Conservation (phyloP, 2,113 vertebrate species). For the Chionodraco myersi region DNA sequence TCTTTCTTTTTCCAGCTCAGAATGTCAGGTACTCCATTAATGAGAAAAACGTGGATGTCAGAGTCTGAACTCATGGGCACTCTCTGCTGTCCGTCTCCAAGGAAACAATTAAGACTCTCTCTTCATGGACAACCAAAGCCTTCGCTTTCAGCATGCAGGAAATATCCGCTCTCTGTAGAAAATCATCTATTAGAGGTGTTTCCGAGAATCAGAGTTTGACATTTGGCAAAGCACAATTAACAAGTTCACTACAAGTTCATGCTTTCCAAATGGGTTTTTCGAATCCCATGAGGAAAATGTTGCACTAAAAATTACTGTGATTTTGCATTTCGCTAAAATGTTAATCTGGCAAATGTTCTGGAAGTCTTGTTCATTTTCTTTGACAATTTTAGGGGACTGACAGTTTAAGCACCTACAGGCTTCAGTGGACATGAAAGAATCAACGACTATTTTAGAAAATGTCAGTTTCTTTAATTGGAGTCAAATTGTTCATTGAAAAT, state of each 20-base stretch:
- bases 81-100: conserved; percentile 61
- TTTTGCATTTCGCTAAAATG: neutral
- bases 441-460: neutral
- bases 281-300: neutral
- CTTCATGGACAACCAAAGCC: conserved; percentile 48
- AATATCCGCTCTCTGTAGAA: conserved; percentile 5
- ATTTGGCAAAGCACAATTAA: neutral
- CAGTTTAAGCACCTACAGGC: neutral
- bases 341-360: neutral
- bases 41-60: conserved; percentile 58
- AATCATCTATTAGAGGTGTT: conserved; percentile 19
- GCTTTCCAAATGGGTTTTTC: neutral
- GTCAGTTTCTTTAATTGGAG: neutral
- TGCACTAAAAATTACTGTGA: neutral
- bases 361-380: neutral
- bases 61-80: conserved; percentile 55
- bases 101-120: conserved; percentile 71
- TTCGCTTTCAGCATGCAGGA: conserved; percentile 23
- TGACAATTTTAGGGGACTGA: neutral
- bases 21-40: conserved; percentile 59
- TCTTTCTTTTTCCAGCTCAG: conserved; percentile 21
- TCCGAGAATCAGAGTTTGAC: conserved; percentile 10
- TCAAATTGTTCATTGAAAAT: neutral
- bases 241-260: neutral
- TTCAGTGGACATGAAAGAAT: neutral